Base-by-base conservation (phyloP, 2,888 invertebrate species). In the Alsophila aescularia region DNA sequence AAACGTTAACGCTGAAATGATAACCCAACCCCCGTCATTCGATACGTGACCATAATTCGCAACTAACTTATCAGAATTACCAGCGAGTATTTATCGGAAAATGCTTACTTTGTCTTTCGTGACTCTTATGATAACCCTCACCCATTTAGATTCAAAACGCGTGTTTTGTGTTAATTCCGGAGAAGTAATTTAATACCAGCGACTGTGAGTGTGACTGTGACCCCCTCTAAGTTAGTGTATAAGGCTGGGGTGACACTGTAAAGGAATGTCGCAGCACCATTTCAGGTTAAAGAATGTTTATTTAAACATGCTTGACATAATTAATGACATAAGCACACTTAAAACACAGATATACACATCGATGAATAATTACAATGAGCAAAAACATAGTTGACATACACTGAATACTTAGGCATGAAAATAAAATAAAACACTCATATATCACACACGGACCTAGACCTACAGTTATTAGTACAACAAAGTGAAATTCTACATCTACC, bases 81-180 rank as follows among this genome's bases (percentile, higher is more conserved):
- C 54, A 50, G 41, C 59, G 63, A 55, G 64, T 58, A 66, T 67
- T 70, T 72, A 75, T 77, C 71, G 70, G 74, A 72, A 76, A 77
- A 79, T 75, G 73, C 73, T 78, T 77, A 73, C 72, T 75, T 73
- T 75, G 75, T 74, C 69, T 70, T 56, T 64, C 44, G 70, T 63
- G 68, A 73, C 70, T 71, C 69, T 70, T 71, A 70, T 70, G 69
- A 72, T 72, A 73, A 75, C 73, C 66, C 69, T 64, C 60, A 1
- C 59, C 53, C 59, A 75, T 79, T 78, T 67, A 63, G 67, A 81
- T 81, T 77, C 80, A 64, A 60, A 62, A 41, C n/a, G n/a, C n/a
- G n/a, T n/a, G n/a, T n/a, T n/a, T n/a, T n/a, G n/a, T 73, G 75
- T 79, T 75, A 78, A 80, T 79, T 77, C 68, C 48, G 43, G 67